Base-by-base conservation (phyloP, 2,888 invertebrate genomes). In the Watsonalla binaria region DNA sequence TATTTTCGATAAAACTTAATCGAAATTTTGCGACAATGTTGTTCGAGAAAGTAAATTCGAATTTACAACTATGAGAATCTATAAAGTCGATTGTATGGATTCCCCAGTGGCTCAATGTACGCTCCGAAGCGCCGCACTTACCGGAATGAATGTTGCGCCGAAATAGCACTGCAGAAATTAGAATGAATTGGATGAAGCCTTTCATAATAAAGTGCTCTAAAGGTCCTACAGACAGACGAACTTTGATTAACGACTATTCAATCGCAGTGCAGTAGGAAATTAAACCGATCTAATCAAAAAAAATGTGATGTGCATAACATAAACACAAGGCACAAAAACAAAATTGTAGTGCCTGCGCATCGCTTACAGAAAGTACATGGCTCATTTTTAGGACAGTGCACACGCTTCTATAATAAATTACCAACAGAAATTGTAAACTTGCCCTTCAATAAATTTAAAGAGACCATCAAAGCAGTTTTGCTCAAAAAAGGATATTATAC, bases 61-160 rank as follows among this genome's bases (percentile, higher is more conserved):
- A 73, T 75, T 72, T 75, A 78, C 70, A 68, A 72, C 72, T 73
- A 64, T 61, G 70, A 68, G 61, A 65, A 68, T 62, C 72, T 61
- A 72, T 78, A 77, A 74, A 74, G 66, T 69, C 68, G 72, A 76
- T 74, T 70, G 74, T 69, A 70, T 72, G 76, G 74, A 72, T 77
- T 72, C 78, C 78, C 45, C 69, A 68, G 76, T 61, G 60, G 57
- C 54, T 58, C 51, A 45, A 54, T 52, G 59, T 54, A 54, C 57
- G 59, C 67, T 63, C 63, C 68, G 63, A 51, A 58, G 63, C 66
- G 63, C 62, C 60, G 68, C 74, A 74, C 78, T 78, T 76, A 72
- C 69, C 60, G 61, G 61, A 78, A 76, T 75, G 70, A 74, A 74
- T 75, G 75, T 65, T 66, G 65, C 72, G 65, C 61, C 62, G 67